Evolutionary conservation across 2,113 vertebrate genomes (phyloP).

Genomic region (Limnothrissa miodon): DNA sequence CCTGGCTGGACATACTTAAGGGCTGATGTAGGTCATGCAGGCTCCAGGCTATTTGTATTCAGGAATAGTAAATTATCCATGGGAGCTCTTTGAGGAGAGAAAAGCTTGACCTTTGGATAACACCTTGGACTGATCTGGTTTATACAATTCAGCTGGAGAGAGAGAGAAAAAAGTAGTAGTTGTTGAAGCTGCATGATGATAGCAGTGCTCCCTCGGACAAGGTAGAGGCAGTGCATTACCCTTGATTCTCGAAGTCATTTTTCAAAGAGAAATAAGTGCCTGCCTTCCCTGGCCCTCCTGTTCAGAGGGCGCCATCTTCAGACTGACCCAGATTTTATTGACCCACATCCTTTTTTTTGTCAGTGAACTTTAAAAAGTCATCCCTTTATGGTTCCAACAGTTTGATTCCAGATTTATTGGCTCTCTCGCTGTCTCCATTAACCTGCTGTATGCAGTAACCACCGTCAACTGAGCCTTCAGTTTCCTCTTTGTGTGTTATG

Average conservation of each 20-base stretch:
- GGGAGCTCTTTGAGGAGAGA: constrained; percentile 42
- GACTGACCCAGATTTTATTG: constrained; percentile 26
- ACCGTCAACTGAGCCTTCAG: constrained; percentile 68
- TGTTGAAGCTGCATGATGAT: constrained; percentile 28
- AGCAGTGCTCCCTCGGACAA: constrained; percentile 24
- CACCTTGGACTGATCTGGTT: constrained; percentile 45
- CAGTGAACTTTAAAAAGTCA: constrained; percentile 31
- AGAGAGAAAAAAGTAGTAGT: too few relatives aligned
- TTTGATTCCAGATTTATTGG: constrained; percentile 46
- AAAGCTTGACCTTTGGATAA: constrained; percentile 48
- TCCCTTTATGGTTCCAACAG: constrained; percentile 36
- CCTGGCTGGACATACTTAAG: constrained; percentile 35
- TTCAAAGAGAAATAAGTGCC: constrained; percentile 10
- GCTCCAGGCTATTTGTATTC: constrained; percentile 43
- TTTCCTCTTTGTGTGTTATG: constrained; percentile 60
- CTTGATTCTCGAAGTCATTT: constrained; percentile 12
- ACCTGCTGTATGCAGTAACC: constrained; percentile 68
- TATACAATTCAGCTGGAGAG: constrained; percentile 37
- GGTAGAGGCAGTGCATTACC: constrained; percentile 31
- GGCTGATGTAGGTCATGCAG: constrained; percentile 44
- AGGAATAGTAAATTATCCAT: constrained; percentile 41
- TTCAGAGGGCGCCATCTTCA: constrained; percentile 16
- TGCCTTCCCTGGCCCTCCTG: constrained; percentile 12
- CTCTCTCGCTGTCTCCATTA: constrained; percentile 69
- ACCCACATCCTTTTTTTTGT: neutral